These are phyloP conservation scores for Argya squamiceps DNA, from an alignment of 2,797 vertebrate species.

Conservation along the genomic window DNA sequence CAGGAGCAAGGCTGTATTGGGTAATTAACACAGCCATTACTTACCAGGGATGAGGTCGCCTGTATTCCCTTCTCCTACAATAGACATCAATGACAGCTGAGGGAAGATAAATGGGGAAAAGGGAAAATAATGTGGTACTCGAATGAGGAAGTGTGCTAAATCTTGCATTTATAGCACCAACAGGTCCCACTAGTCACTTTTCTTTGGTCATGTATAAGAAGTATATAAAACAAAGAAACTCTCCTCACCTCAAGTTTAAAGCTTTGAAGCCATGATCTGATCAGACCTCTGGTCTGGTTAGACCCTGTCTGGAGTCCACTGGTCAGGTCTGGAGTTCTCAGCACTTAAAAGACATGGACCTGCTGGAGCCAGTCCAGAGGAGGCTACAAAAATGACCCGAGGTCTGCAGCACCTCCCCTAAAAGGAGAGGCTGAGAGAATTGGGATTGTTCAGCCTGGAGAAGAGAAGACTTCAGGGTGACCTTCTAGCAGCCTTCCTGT, in stretches of 20 bases:
- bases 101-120: neutral
- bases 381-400: accelerated
- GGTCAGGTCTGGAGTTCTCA: neutral
- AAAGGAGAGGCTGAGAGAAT: neutral
- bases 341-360: neutral
- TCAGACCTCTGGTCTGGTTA: neutral
- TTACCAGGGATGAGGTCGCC: neutral
- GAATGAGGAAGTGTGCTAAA: neutral
- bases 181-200: neutral
- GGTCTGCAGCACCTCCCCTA: neutral
- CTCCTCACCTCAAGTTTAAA: neutral
- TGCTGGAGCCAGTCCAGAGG: neutral
- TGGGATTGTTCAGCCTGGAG: neutral
- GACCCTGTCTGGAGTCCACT: accelerated
- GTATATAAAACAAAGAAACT: neutral
- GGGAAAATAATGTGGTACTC: neutral
- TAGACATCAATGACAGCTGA: neutral
- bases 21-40: neutral
- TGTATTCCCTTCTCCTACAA: neutral
- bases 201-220: neutral
- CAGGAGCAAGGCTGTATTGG: neutral
- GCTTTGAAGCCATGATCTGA: neutral
- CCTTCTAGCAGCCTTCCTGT: neutral
- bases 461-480: neutral
- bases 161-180: neutral